Percentiles rank a stretch among this genome's conserved stretches.
Conservation (phyloP, 2,797 vertebrate genomes). For the Characodon lateralis region DNA sequence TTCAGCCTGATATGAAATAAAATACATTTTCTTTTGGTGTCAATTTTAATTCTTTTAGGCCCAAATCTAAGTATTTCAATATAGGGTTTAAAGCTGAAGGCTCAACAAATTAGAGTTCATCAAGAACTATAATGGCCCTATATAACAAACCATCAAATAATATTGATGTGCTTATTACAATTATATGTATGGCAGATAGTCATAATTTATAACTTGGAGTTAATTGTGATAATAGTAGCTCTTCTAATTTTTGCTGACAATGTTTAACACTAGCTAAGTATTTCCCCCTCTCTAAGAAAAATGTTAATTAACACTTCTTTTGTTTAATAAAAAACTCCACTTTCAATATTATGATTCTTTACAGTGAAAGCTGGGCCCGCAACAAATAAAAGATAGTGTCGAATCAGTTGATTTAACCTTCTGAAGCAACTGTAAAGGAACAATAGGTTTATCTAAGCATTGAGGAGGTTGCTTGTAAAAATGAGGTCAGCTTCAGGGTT, state of each 20-base stretch:
- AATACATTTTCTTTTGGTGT: not conserved
- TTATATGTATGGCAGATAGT: not conserved
- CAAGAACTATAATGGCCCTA: not conserved
- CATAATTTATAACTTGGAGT: not conserved
- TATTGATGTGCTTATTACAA: not conserved
- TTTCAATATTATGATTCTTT: not conserved
- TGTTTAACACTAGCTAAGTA: not conserved
- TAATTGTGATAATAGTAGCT: not conserved
- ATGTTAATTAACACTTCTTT: not conserved
- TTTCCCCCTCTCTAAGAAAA: not conserved
- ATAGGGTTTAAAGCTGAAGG: too few relatives aligned
- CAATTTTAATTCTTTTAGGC: too few relatives aligned
- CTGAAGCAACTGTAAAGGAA: conserved; percentile 39
- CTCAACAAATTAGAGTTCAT: not conserved
- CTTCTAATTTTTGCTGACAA: not conserved
- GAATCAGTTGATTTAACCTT: not conserved
- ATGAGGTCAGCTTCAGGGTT: conserved; percentile 61
- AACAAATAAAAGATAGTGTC: not conserved
- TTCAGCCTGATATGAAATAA: not conserved
- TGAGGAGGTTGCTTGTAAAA: conserved; percentile 35
- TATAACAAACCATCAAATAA: not conserved
- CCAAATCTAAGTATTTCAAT: too few relatives aligned
- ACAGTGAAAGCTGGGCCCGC: not conserved
- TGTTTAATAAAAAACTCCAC: not conserved
- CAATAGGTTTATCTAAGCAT: conserved; percentile 52